Conservation (phyloP, 1,140 invertebrate genomes). For the Mercenaria mercenaria region DNA sequence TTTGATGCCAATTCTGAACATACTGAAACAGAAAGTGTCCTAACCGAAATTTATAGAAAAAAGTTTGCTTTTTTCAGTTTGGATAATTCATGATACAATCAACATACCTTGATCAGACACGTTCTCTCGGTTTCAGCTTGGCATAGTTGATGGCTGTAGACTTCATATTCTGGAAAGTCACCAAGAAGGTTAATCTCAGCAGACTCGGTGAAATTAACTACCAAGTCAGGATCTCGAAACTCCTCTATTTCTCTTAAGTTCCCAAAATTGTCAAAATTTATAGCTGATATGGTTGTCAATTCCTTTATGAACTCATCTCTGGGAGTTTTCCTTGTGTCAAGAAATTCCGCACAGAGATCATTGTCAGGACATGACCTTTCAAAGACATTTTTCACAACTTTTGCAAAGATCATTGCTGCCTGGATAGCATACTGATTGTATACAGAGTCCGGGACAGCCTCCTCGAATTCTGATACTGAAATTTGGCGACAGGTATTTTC, state of each 20-base stretch:
- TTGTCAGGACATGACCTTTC: neutral
- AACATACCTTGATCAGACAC: constrained; percentile 6
- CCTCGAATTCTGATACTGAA: neutral
- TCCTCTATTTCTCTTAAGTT: neutral
- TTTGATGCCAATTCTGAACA: no score
- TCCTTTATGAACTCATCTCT: constrained; percentile 2
- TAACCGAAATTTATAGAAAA: no score
- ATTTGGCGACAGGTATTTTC: neutral
- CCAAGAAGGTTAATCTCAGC: neutral
- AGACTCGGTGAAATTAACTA: neutral
- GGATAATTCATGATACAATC: no score
- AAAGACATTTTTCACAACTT: neutral
- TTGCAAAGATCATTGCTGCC: neutral
- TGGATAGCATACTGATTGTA: constrained; percentile 60
- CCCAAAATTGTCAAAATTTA: constrained; percentile 8
- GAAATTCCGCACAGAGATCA: neutral
- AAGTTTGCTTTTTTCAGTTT: no score
- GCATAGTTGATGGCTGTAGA: constrained; percentile 41
- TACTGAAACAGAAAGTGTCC: no score
- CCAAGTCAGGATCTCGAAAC: constrained; percentile 30
- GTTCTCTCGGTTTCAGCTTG: neutral
- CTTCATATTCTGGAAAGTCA: constrained; percentile 35
- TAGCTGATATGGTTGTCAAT: neutral
- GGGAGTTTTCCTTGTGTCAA: neutral
- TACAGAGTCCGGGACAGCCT: neutral